Base-by-base conservation (phyloP, 2,888 invertebrate species). In the Harmothoe impar region DNA sequence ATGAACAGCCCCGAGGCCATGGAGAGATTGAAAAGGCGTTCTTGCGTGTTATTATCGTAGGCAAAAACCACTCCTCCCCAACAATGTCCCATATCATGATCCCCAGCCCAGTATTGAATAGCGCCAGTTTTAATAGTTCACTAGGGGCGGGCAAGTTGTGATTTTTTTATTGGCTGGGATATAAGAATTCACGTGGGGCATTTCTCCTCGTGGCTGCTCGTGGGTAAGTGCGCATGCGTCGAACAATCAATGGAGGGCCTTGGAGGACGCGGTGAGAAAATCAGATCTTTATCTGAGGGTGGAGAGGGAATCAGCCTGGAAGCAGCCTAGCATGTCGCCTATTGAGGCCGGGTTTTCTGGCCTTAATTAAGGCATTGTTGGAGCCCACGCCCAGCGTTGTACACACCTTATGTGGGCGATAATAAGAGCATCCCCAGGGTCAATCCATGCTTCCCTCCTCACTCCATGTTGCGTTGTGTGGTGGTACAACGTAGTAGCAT, bases 1-100 rank as follows among this genome's bases (percentile, higher is more conserved):
- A 81, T 35, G 81, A 81, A 81, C 81, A 81, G 35, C 23, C 81
- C 33, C 35, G 17, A 43, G 81, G 81, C 20, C 10, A 17, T 20
- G 81, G 81, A 35, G 81, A 81, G 81, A 81, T 81, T 81, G 81
- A 81, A 81, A 81, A 81, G 81, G 81, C 81, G 35, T 81, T 81
- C 81, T 81, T 35, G 81, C 81, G 81, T 81, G 81, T 81, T 81
- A 81, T 81, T 81, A 43, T 43, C 15, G 43, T 33, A 5, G 35
- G 35, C 31, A 43, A 43, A 81, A 43, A 15, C 29, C 77, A 29
- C 43, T 35, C 81, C 81, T 43, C 10, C 43, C 5, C 81, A 20
- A 81, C 81, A 72, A 72, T 72, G 15, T 3, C 25, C 72, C 31
- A 25, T 72, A 72, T 72, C 72, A 72, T 72, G 72, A 25, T 81